Base-by-base conservation (phyloP, 1,140 invertebrate genomes). In the Dreissena polymorpha region DNA sequence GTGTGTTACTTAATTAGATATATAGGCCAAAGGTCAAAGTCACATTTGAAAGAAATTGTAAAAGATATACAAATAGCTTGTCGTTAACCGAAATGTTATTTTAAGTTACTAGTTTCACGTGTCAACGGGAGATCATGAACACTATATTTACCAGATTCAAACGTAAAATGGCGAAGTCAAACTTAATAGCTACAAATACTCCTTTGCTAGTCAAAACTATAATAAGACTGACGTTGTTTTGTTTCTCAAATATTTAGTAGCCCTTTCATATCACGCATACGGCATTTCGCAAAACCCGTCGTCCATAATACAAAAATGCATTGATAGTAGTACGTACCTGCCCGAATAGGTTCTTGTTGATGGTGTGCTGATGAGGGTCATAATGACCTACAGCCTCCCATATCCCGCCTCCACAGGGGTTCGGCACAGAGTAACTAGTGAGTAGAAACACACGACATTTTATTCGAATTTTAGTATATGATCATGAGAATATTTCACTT, bases 351-450 rank as follows among this genome's bases (percentile, higher is more conserved):
- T 68, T 68, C 67, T 68, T 68, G 2, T 21, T 5, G 67, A 23
- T 68, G 18, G 67, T 68, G 25, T 68, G 67, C 6, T 68, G 5
- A 27, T n/a, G 18, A 7, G 67, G 6, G 29, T 68, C 67, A 27
- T 8, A 8, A 18, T 68, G 67, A 5, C 67, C 67, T 21, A 68
- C 67, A 14, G 67, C 67, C 67, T 68, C 67, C 67, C 67, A 68
- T 18, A 68, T 27, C 6, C 67, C 67, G 14, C 67, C 67, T 27
- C 67, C 67, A 68, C 67, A 68, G 14, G 67, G 67, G 67, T 68
- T 27, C 18, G 67, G 67, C 18, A 68, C 67, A 27, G 18, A 21
- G 67, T 68, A 68, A 16, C 67, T 25, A 39, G 3, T 5, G 18
- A 25, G 67, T 8, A 68, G 39, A 39, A 39, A 39, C n/a, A 39